Evolutionary conservation across 2,888 invertebrate genomes (phyloP).

Genomic region (Cantharis lateralis): DNA sequence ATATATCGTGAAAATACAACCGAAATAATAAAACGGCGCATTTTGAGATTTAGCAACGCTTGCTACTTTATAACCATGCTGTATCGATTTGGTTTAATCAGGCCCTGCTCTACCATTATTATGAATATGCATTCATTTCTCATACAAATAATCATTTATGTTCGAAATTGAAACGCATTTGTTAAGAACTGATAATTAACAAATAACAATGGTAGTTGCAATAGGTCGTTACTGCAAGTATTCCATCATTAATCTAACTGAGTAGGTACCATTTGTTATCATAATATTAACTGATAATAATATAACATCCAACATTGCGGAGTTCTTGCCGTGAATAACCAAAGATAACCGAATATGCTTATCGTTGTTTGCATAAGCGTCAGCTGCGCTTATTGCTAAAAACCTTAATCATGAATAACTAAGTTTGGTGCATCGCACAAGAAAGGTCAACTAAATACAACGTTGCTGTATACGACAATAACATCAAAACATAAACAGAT

Average conservation of each 20-base stretch:
- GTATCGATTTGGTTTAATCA: neutral
- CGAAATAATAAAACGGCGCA: neutral
- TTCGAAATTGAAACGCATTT: conserved; percentile 5
- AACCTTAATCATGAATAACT: conserved; percentile 14
- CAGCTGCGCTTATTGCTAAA: conserved; percentile 18
- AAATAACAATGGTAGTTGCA: conserved; percentile 8
- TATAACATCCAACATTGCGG: conserved; percentile 13
- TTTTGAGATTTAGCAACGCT: neutral
- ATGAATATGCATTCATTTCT: neutral
- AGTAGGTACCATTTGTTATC: conserved; percentile 10
- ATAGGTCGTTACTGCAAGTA: conserved; percentile 6
- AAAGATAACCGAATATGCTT: conserved; percentile 18
- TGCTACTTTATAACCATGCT: neutral
- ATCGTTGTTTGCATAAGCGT: conserved; percentile 19
- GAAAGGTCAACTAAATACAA: neutral
- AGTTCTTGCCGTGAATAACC: conserved; percentile 19
- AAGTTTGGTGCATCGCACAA: neutral
- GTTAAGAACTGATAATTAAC: conserved; percentile 11
- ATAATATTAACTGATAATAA: conserved; percentile 17
- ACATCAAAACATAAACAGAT: too few species aligned
- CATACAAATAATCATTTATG: neutral
- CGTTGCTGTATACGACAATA: neutral
- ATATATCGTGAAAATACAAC: neutral
- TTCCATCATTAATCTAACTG: conserved; percentile 15
- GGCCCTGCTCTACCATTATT: neutral